Evolutionary conservation across 2,888 invertebrate genomes (phyloP).

Genomic region (Erynnis tages): DNA sequence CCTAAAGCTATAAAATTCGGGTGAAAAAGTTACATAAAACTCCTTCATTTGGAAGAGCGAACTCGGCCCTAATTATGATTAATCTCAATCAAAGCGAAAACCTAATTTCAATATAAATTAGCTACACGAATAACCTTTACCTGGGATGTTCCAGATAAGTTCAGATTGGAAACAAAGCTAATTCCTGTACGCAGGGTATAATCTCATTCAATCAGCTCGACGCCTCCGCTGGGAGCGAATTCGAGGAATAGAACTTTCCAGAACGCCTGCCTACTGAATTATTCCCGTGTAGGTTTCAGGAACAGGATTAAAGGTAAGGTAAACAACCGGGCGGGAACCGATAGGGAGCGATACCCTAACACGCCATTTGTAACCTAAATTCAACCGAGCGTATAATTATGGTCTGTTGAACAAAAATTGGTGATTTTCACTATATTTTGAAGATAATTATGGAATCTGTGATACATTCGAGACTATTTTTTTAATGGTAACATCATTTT

Average conservation of each 20-base stretch:
- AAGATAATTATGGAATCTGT: no score
- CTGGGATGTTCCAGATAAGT: background rate
- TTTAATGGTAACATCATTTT: no score
- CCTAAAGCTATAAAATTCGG: no score
- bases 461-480: no score
- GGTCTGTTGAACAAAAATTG: background rate
- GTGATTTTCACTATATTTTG: no score
- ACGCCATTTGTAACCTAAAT: constrained; percentile 1
- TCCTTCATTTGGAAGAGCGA: no score
- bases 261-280: background rate
- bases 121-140: no score
- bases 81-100: no score
- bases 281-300: constrained; percentile 3
- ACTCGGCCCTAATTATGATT: no score
- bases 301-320: constrained; percentile 6
- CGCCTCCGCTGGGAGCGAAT: constrained; percentile 9
- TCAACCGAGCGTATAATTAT: background rate
- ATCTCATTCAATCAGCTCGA: constrained; percentile 18
- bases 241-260: constrained; percentile 1
- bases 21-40: no score
- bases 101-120: no score
- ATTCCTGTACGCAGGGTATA: constrained; percentile 10
- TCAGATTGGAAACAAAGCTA: constrained; percentile 13
- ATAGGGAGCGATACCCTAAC: no score
- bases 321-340: constrained; percentile 2